Evolutionary conservation across 1,140 invertebrate genomes (phyloP).

Genomic region (Papilio machaon): DNA sequence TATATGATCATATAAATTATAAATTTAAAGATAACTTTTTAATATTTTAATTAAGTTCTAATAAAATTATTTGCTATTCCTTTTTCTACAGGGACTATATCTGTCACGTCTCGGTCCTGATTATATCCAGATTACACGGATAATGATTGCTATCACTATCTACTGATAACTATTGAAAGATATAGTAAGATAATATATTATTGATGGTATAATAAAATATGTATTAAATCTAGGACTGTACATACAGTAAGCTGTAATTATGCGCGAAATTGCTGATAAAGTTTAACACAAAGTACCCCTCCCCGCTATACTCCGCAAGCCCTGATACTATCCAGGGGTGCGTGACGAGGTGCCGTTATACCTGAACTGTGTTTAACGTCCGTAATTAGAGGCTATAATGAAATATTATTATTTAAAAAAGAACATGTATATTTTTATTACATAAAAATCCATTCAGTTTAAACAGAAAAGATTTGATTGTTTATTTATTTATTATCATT

Average conservation of each 20-base stretch:
- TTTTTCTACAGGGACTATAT: no score
- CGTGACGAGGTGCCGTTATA: not conserved
- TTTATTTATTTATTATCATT: no score
- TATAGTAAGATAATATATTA: not conserved
- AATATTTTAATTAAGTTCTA: no score
- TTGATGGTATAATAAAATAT: not conserved
- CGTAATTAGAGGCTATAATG: not conserved
- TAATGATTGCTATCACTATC: not conserved
- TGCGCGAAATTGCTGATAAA: not conserved
- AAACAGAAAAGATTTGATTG: no score
- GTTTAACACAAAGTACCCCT: not conserved
- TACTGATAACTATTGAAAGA: not conserved
- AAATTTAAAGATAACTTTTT: no score
- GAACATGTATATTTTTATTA: not conserved
- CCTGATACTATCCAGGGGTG: not conserved
- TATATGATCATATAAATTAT: no score
- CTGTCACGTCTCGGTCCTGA: no score
- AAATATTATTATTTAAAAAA: not conserved
- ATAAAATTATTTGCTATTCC: no score
- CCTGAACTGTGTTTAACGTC: constrained; percentile 8
- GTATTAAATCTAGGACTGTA: not conserved
- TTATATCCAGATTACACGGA: not conserved
- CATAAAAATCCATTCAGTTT: not conserved
- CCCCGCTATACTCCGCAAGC: not conserved
- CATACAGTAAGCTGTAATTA: not conserved